A percentile compares a stretch with the other conserved stretches of the same genome.
These are phyloP conservation scores for Heliconius melpomene DNA, from an alignment of 1,140 invertebrate genomes.

Conservation along the genomic window DNA sequence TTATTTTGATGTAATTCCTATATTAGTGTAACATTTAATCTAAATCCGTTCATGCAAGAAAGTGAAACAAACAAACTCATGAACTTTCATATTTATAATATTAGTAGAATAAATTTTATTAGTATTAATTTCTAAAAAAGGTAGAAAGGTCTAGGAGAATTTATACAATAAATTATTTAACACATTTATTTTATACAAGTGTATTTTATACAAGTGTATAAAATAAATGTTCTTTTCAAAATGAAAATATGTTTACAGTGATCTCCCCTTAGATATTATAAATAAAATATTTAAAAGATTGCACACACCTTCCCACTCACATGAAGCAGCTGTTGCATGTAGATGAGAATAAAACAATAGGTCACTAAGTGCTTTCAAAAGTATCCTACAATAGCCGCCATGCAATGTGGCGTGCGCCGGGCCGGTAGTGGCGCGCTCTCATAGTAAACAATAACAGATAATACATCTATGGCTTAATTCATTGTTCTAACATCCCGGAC, in stretches of 20 bases:
- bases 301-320: conserved; percentile 24
- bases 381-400: conserved; percentile 55
- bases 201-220: not conserved
- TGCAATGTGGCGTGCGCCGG: conserved; percentile 54
- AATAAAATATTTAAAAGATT: conserved; percentile 13
- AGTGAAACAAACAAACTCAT: too few species aligned
- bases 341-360: conserved; percentile 62
- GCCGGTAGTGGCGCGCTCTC: conserved; percentile 57
- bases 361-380: conserved; percentile 61
- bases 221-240: not conserved
- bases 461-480: conserved; percentile 30
- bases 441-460: conserved; percentile 61
- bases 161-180: too few species aligned
- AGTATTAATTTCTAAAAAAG: too few species aligned
- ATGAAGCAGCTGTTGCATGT: conserved; percentile 50
- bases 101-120: too few species aligned
- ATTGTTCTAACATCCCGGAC: conserved; percentile 22
- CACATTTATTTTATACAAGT: too few species aligned
- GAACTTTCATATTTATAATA: too few species aligned
- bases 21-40: too few species aligned
- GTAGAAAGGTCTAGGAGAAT: too few species aligned
- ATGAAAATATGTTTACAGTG: not conserved
- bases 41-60: too few species aligned
- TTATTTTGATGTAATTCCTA: too few species aligned
- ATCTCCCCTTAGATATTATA: not conserved